These are phyloP conservation scores for Drosophila rufa DNA, from an alignment of 1,140 invertebrate species.

Conservation along the genomic window DNA sequence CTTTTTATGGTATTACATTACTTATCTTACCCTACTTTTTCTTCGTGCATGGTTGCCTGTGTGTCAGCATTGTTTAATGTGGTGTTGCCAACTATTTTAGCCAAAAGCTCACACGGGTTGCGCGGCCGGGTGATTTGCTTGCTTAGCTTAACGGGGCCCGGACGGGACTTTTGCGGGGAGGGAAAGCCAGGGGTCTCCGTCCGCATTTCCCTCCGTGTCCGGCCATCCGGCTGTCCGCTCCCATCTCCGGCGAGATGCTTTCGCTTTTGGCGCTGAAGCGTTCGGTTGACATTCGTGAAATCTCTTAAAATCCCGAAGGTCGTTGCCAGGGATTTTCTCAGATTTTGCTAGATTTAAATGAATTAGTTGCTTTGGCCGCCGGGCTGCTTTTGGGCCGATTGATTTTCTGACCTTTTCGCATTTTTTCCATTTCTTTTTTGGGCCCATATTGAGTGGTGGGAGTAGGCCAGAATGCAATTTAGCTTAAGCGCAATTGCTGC, in stretches of 20 bases:
- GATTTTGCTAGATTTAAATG: conserved; percentile 86
- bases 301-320: conserved; percentile 85
- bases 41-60: conserved; percentile 21
- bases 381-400: conserved; percentile 66
- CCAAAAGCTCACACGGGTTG: conserved; percentile 81
- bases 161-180: conserved; percentile 19
- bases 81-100: conserved; percentile 84
- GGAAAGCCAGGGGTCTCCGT: conserved; percentile 10
- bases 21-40: not conserved
- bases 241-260: conserved; percentile 67
- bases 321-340: conserved; percentile 85
- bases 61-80: conserved; percentile 75
- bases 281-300: conserved; percentile 85
- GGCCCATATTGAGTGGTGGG: conserved; percentile 7
- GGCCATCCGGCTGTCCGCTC: conserved; percentile 35
- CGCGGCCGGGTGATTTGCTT: conserved; percentile 75
- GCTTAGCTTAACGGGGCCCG: conserved; percentile 71
- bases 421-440: conserved; percentile 17
- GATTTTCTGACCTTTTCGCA: conserved; percentile 85
- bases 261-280: conserved; percentile 70
- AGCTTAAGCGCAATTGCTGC: conserved; percentile 35
- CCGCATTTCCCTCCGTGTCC: conserved; percentile 18
- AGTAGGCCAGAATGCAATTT: conserved; percentile 57
- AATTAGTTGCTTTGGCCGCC: conserved; percentile 83
- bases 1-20: not conserved